Evolutionary conservation across 2,797 vertebrate genomes (phyloP).

Genomic region (Hemibagrus guttatus): DNA sequence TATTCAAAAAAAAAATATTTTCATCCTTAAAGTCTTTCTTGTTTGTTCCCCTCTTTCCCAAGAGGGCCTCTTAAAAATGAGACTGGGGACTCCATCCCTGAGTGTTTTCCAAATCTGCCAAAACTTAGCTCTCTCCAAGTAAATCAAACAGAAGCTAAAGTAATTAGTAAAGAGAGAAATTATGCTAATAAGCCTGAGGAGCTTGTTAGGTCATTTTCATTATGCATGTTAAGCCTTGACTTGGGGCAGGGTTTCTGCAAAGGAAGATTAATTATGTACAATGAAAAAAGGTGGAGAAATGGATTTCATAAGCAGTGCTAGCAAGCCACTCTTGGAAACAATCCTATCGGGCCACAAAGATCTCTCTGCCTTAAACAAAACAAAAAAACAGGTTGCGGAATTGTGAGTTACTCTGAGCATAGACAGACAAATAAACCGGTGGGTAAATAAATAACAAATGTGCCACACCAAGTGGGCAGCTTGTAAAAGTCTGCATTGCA

Average conservation of each 20-base stretch:
- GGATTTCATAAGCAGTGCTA: constrained; percentile 63
- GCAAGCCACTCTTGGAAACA: constrained; percentile 44
- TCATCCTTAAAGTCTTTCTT: not conserved
- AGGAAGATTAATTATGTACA: constrained; percentile 72
- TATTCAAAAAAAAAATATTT: not conserved
- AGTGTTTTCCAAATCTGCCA: constrained; percentile 60
- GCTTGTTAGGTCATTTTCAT: constrained; percentile 84
- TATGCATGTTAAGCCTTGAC: constrained; percentile 79
- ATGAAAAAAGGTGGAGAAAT: constrained; percentile 68
- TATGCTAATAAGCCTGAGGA: constrained; percentile 77
- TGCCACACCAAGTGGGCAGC: not conserved
- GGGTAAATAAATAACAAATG: constrained; percentile 2
- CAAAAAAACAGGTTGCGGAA: constrained; percentile 18
- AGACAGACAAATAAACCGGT: not conserved
- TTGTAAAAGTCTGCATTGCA: not conserved
- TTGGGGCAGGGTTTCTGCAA: constrained; percentile 69
- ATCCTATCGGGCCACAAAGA: constrained; percentile 19
- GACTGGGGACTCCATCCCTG: constrained; percentile 61
- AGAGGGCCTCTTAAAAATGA: constrained; percentile 41
- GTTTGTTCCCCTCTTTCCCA: not conserved
- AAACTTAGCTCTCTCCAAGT: constrained; percentile 73
- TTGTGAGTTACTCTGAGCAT: constrained; percentile 8
- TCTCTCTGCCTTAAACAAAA: constrained; percentile 10
- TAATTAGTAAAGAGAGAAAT: constrained; percentile 81
- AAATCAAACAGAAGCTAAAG: constrained; percentile 76